Evolutionary conservation across 1,140 invertebrate species (phyloP).

Genomic region (Battus philenor): DNA sequence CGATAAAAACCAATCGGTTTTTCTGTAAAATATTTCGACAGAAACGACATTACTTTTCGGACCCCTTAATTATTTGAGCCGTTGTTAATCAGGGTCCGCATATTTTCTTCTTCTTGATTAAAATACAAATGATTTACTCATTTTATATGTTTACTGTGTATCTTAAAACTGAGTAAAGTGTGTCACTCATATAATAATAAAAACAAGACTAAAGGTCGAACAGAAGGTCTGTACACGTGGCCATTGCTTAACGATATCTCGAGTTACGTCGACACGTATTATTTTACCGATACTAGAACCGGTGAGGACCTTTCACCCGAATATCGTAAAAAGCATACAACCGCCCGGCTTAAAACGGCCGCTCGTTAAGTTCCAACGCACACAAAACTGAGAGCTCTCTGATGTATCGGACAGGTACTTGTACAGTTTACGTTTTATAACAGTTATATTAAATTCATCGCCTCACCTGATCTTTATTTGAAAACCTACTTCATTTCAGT

Average conservation of each 20-base stretch:
- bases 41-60: too few relatives aligned
- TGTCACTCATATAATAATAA: too few relatives aligned
- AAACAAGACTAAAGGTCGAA: too few relatives aligned
- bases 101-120: too few relatives aligned
- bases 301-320: conserved; percentile 28
- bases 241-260: conserved; percentile 6
- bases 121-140: too few relatives aligned
- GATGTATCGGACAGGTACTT: conserved; percentile 12
- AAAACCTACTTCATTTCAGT: too few relatives aligned
- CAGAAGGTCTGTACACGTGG: neutral
- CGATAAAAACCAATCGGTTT: too few relatives aligned
- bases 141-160: too few relatives aligned
- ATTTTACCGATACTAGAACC: conserved; percentile 27
- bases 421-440: conserved; percentile 3
- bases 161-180: too few relatives aligned
- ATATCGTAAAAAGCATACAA: conserved; percentile 35
- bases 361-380: conserved; percentile 31
- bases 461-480: conserved; percentile 1
- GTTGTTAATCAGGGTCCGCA: too few relatives aligned
- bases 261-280: conserved; percentile 14
- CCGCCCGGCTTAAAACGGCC: conserved; percentile 23
- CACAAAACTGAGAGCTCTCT: conserved; percentile 19
- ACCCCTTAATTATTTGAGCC: too few relatives aligned
- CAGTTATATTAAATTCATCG: conserved; percentile 2
- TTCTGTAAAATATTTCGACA: too few relatives aligned